phyloP scores from a whole-genome alignment of 1,140 invertebrate genomes.

The Drosophila rhopaloa region DNA sequence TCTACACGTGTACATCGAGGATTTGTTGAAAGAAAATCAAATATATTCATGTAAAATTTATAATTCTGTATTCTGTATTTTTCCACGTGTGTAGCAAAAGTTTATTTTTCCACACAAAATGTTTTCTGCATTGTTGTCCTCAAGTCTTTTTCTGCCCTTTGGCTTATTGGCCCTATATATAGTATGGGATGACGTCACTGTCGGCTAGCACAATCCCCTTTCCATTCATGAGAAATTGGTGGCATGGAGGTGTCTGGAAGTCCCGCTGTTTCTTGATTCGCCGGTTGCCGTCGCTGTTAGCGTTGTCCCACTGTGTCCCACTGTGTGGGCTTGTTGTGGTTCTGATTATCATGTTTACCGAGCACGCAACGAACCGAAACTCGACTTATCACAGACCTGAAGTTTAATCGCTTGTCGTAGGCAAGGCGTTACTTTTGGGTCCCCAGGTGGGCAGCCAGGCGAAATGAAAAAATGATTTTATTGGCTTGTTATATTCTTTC shows the following conservation, averaged over 20 bases:
- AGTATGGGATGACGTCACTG: conserved; percentile 33
- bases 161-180: conserved; percentile 34
- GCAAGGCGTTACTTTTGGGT: conserved; percentile 11
- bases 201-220: background rate
- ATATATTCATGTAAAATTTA: no score
- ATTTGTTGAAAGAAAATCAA: no score
- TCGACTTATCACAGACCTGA: conserved; percentile 26
- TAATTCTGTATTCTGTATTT: background rate
- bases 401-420: conserved; percentile 35
- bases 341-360: conserved; percentile 48
- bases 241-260: conserved; percentile 8
- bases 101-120: conserved; percentile 4
- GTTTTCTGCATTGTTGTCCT: conserved; percentile 14
- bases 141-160: conserved; percentile 42
- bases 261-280: conserved; percentile 1
- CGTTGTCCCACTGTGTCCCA: conserved; percentile 12
- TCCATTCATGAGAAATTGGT: conserved; percentile 29
- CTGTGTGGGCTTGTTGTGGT: conserved; percentile 30
- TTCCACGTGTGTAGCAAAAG: conserved; percentile 7
- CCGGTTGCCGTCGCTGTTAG: conserved; percentile 12
- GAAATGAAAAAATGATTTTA: conserved; percentile 14
- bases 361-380: conserved; percentile 51
- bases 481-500: conserved; percentile 5
- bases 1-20: no score
- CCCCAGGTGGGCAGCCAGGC: conserved; percentile 9